Conservation (phyloP, 1,140 invertebrate genomes). For the Bombyx mandarina region DNA sequence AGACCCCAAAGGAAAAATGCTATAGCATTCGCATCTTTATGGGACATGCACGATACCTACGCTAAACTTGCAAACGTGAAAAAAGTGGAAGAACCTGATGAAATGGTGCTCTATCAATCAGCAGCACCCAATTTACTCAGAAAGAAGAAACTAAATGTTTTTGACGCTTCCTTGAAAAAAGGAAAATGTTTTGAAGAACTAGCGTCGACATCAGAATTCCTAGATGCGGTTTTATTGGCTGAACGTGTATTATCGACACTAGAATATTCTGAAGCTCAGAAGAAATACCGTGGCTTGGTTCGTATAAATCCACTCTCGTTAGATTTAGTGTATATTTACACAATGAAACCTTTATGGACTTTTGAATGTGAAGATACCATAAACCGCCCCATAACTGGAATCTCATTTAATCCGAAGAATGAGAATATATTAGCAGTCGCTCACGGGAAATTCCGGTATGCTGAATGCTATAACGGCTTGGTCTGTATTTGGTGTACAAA, state of each 20-base stretch:
- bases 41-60: slow-evolving; percentile 81
- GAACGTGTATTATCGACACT: slow-evolving; percentile 79
- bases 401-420: slow-evolving; percentile 78
- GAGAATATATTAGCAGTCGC: slow-evolving; percentile 77
- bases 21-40: slow-evolving; percentile 77
- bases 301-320: slow-evolving; percentile 73
- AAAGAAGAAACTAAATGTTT: slow-evolving; percentile 32
- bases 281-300: slow-evolving; percentile 76
- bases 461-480: slow-evolving; percentile 72
- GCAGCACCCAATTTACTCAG: slow-evolving; percentile 37
- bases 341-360: slow-evolving; percentile 76
- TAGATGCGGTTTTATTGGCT: slow-evolving; percentile 74
- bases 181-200: slow-evolving; percentile 47
- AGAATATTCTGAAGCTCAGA: slow-evolving; percentile 74
- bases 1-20: slow-evolving; percentile 70
- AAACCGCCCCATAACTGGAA: slow-evolving; percentile 69
- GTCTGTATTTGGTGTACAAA: slow-evolving; percentile 88
- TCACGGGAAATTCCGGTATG: slow-evolving; percentile 76
- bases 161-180: slow-evolving; percentile 6
- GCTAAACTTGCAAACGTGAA: slow-evolving; percentile 48
- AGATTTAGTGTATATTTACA: slow-evolving; percentile 75
- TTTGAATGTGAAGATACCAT: slow-evolving; percentile 65
- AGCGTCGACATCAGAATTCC: slow-evolving; percentile 65
- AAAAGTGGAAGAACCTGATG: slow-evolving; percentile 55
- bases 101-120: slow-evolving; percentile 61